A percentile compares a stretch with the other conserved stretches of the same genome.
Evolutionary conservation across 30 jellyfish, hydroid and myxozoan genomes (phyloP).

Genomic region (Mastigias papua): DNA sequence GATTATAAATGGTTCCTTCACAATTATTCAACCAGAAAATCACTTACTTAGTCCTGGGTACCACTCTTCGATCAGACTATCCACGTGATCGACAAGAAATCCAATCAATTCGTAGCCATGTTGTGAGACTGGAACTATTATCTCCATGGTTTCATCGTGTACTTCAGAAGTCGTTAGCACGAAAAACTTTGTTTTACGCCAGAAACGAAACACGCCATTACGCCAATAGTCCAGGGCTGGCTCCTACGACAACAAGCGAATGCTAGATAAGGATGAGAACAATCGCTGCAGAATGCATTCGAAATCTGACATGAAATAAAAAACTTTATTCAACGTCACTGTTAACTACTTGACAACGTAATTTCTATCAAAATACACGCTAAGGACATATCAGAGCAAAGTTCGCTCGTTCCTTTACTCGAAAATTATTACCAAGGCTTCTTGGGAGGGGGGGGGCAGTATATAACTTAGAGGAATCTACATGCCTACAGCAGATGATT

Average conservation of each 20-base stretch:
- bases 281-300: no score
- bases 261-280: not conserved
- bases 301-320: no score
- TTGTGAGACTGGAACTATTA: conserved; percentile 63
- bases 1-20: not conserved
- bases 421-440: no score
- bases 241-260: conserved; percentile 2
- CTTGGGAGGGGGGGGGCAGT: no score
- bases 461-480: no score
- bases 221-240: conserved; percentile 82
- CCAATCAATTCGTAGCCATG: conserved; percentile 87
- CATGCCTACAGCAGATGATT: no score
- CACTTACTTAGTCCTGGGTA: conserved; percentile 89
- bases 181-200: conserved; percentile 68
- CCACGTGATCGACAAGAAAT: conserved; percentile 82
- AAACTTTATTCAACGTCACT: no score
- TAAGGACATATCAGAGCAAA: no score
- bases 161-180: conserved; percentile 56
- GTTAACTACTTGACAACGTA: no score
- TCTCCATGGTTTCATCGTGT: conserved; percentile 57
- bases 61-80: conserved; percentile 91
- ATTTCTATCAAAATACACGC: no score
- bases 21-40: not conserved
- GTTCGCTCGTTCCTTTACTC: no score
- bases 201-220: conserved; percentile 76